phyloP scores from a whole-genome alignment of 2,888 invertebrate species.

The Oegoconia quadripuncta region DNA sequence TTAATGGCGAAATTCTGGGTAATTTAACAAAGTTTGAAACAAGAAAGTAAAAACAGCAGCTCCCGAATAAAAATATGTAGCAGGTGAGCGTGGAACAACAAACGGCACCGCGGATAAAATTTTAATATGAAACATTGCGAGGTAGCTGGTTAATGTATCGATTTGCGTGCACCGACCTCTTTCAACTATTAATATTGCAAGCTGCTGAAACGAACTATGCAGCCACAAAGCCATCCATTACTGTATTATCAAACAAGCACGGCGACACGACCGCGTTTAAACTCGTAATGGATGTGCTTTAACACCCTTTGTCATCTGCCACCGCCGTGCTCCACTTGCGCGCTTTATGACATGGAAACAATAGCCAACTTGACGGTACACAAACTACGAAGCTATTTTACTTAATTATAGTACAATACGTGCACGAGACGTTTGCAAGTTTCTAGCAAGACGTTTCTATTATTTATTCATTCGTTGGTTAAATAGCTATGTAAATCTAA shows the following conservation, averaged over 20 bases:
- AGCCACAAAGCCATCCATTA: not conserved
- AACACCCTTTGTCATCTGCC: slow-evolving; percentile 10
- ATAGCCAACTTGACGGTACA: slow-evolving; percentile 9
- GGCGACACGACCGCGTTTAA: not conserved
- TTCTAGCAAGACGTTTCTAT: slow-evolving; percentile 11
- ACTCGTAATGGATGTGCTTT: slow-evolving; percentile 3
- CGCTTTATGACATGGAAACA: slow-evolving; percentile 14
- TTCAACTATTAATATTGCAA: slow-evolving; percentile 3
- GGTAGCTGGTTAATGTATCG: not conserved
- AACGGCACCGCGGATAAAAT: too few species aligned
- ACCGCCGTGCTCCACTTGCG: slow-evolving; percentile 20
- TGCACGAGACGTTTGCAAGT: slow-evolving; percentile 7
- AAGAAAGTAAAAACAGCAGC: not conserved
- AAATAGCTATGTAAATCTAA: slow-evolving; percentile 7
- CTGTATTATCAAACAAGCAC: not conserved
- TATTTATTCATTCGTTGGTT: not conserved
- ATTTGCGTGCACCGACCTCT: slow-evolving; percentile 1
- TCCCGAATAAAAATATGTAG: not conserved
- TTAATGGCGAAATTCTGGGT: not conserved
- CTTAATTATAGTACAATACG: slow-evolving; percentile 13
- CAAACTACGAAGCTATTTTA: slow-evolving; percentile 12
- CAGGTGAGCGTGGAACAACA: not conserved
- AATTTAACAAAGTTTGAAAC: not conserved
- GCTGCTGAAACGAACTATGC: not conserved
- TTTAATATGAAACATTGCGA: not conserved